Conservation (phyloP, 2,113 vertebrate species). For the Cranoglanis bouderius region DNA sequence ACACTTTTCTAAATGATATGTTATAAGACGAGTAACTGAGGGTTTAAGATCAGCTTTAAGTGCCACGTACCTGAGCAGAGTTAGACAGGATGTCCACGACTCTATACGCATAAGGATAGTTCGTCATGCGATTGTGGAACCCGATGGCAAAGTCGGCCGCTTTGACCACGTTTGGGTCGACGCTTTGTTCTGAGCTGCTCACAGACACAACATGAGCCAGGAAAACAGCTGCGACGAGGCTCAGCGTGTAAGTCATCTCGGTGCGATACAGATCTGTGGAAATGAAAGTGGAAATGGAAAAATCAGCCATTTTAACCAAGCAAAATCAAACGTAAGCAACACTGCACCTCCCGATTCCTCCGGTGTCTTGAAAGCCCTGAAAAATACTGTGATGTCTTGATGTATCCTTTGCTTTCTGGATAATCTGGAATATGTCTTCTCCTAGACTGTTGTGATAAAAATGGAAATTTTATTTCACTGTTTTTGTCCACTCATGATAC, state of each 20-base stretch:
- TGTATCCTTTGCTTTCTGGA: background rate
- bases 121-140: slow-evolving; percentile 48
- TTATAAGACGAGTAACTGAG: background rate
- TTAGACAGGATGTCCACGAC: slow-evolving; percentile 46
- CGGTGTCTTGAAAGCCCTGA: background rate
- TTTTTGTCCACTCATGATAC: background rate
- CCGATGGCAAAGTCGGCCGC: slow-evolving; percentile 53
- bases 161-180: slow-evolving; percentile 23
- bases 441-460: background rate
- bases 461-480: background rate
- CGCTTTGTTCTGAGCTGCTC: background rate
- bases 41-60: background rate
- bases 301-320: background rate
- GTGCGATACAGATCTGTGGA: slow-evolving; percentile 4
- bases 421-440: background rate
- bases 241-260: slow-evolving; percentile 15
- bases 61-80: slow-evolving; percentile 43
- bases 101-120: slow-evolving; percentile 52
- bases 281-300: slow-evolving; percentile 15
- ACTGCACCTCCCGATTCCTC: background rate
- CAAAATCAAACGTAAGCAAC: background rate
- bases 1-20: background rate
- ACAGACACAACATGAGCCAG: background rate
- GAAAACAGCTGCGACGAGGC: slow-evolving; percentile 1
- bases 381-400: background rate